Percentiles rank a stretch among this genome's conserved stretches.
These are phyloP conservation scores for Drosophila nr. perissopoda DNA, from an alignment of 2,888 invertebrate genomes.

Conservation along the genomic window DNA sequence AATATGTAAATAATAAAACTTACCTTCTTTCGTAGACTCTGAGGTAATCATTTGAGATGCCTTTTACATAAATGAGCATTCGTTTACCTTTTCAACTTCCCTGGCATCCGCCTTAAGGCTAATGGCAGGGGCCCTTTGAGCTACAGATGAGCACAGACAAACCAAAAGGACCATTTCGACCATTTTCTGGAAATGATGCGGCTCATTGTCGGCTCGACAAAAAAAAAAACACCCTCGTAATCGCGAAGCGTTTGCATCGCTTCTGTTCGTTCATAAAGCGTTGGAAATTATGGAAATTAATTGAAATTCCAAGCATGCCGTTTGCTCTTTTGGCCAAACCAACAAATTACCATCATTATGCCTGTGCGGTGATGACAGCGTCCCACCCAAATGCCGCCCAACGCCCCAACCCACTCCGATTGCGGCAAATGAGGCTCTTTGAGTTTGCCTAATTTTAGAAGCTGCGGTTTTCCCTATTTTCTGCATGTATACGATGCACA, in stretches of 20 bases:
- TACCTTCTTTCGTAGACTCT: not conserved
- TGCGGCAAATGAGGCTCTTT: slow-evolving; percentile 55
- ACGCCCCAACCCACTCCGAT: not conserved
- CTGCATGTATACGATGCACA: slow-evolving; percentile 1
- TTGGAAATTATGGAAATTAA: slow-evolving; percentile 85
- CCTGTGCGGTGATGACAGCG: slow-evolving; percentile 43
- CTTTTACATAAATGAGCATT: slow-evolving; percentile 1
- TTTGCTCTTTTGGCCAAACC: slow-evolving; percentile 83
- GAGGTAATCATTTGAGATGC: not conserved
- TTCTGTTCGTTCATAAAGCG: slow-evolving; percentile 73
- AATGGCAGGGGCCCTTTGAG: slow-evolving; percentile 1
- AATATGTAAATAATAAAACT: not conserved
- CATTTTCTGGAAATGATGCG: slow-evolving; percentile 9
- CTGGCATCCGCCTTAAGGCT: not conserved
- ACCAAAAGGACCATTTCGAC: slow-evolving; percentile 6
- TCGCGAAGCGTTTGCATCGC: slow-evolving; percentile 49
- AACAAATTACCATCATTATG: slow-evolving; percentile 84
- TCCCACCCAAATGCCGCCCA: slow-evolving; percentile 17
- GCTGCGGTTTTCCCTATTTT: slow-evolving; percentile 34
- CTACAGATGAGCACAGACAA: slow-evolving; percentile 7
- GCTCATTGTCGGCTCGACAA: slow-evolving; percentile 30
- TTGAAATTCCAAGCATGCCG: slow-evolving; percentile 85
- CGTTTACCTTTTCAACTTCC: slow-evolving; percentile 20
- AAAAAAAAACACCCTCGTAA: slow-evolving; percentile 53
- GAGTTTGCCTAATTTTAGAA: slow-evolving; percentile 67